Evolutionary conservation across 2,888 invertebrate species (phyloP), one percentile per base, ranked within the genome.

Genomic region (Philereme transversata): DNA sequence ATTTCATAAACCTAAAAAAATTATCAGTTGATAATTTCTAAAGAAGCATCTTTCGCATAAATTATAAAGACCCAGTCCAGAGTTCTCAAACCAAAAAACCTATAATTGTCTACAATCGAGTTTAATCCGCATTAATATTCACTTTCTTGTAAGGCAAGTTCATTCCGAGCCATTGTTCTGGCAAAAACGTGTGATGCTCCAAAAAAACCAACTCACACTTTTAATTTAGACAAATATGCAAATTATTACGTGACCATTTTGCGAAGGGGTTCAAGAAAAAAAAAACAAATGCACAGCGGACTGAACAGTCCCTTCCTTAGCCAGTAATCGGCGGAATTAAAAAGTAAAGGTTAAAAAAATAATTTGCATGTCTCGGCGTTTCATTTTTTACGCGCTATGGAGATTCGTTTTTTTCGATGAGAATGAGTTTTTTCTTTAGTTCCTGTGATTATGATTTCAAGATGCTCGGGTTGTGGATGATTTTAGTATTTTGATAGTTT

Each of bases 211-310:
- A 77, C 83, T 80, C 89, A 88, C 83, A 70, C 71, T 77, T 82
- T 83, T 89, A 88, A 90, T 88, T 89, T 88, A 88, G 84, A 81
- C 88, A 75, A 83, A 86, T 88, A 91, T 90, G 91, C 84, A 87
- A 91, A 91, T 91, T 60, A 75, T 76, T 83, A 90, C 91, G 91
- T 91, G 91, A 91, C 90, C 90, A 91, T 90, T 88, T 90, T 87
- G 84, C 87, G 73, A 86, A 88, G 84, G 88, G 86, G 84, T 78
- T 75, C 69, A 57, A 66, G 72, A 76, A 84, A 89, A 88, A 90
- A 88, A 89, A 86, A 87, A 89, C 83, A 83, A 81, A 8, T 40
- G 69, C 75, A 76, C 73, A 69, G 71, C 75, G 71, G 82, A 79
- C 83, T 81, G 85, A 82, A 81, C 87, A 83, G 89, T 88, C 90